Percentiles rank a stretch among this genome's conserved stretches.
Conservation (phyloP, 2,888 invertebrate genomes). For the Lasioglossum vierecki region DNA sequence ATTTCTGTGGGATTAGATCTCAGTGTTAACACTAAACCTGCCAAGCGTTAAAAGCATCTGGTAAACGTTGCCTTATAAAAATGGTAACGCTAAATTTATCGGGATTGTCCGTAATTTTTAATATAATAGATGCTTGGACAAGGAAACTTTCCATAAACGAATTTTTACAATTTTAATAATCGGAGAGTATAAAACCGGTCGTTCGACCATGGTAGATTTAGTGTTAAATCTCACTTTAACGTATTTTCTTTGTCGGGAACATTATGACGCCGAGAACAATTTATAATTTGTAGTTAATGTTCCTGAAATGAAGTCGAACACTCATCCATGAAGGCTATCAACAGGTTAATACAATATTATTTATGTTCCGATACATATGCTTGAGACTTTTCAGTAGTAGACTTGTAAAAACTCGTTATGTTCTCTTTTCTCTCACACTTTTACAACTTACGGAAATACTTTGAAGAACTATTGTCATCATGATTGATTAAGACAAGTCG, state of each 20-base stretch:
- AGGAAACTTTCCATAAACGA: background rate
- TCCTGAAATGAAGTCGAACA: slow-evolving; percentile 69
- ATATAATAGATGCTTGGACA: background rate
- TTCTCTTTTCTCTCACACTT: slow-evolving; percentile 61
- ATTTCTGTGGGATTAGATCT: slow-evolving; percentile 42
- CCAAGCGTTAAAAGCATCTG: background rate
- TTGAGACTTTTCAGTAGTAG: slow-evolving; percentile 72
- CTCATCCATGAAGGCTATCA: slow-evolving; percentile 68
- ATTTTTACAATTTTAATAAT: background rate
- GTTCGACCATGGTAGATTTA: background rate
- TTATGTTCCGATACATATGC: slow-evolving; percentile 67
- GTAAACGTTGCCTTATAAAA: background rate
- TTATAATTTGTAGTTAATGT: slow-evolving; percentile 40
- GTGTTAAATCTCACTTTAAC: slow-evolving; percentile 41
- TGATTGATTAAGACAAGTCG: slow-evolving; percentile 80
- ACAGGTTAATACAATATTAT: slow-evolving; percentile 75
- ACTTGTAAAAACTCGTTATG: slow-evolving; percentile 56
- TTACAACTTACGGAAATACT: slow-evolving; percentile 76
- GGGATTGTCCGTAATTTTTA: background rate
- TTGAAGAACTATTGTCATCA: slow-evolving; percentile 81
- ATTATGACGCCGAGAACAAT: slow-evolving; percentile 45
- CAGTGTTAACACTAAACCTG: background rate
- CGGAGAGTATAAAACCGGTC: background rate
- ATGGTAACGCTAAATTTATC: background rate
- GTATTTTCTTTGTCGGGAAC: slow-evolving; percentile 46